A percentile compares a stretch with the other conserved stretches of the same genome.
Conservation (phyloP, 2,888 invertebrate genomes). For the Dynastes hyllus region DNA sequence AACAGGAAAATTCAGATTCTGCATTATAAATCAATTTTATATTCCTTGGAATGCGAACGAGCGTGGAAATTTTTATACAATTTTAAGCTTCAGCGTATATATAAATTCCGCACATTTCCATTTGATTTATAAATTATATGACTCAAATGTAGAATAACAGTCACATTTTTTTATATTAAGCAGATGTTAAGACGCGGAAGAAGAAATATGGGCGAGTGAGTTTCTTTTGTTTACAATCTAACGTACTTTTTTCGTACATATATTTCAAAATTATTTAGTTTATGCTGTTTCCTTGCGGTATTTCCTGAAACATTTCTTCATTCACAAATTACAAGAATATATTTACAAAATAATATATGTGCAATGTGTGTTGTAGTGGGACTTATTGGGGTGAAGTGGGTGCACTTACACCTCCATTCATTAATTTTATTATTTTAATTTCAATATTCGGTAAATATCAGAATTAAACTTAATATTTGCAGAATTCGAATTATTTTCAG, state of each 20-base stretch:
- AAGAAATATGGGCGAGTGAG: background rate
- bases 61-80: constrained; percentile 48
- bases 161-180: constrained; percentile 39
- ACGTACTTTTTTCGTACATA: background rate
- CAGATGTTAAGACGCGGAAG: constrained; percentile 25
- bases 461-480: no score
- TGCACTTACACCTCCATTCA: no score
- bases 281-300: background rate
- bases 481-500: no score
- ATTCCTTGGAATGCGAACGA: constrained; percentile 29
- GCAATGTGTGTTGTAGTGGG: no score
- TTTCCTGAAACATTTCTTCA: no score
- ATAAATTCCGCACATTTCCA: constrained; percentile 39
- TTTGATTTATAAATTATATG: constrained; percentile 46
- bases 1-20: constrained; percentile 46
- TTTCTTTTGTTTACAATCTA: background rate
- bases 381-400: no score
- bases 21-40: constrained; percentile 50
- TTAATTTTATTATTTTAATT: no score
- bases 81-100: constrained; percentile 38
- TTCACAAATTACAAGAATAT: no score
- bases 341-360: no score
- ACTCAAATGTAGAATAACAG: constrained; percentile 40
- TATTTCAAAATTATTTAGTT: background rate
- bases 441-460: no score